Evolutionary conservation across 2,797 vertebrate species (phyloP).

Genomic region (Lycodopsis pacificus): DNA sequence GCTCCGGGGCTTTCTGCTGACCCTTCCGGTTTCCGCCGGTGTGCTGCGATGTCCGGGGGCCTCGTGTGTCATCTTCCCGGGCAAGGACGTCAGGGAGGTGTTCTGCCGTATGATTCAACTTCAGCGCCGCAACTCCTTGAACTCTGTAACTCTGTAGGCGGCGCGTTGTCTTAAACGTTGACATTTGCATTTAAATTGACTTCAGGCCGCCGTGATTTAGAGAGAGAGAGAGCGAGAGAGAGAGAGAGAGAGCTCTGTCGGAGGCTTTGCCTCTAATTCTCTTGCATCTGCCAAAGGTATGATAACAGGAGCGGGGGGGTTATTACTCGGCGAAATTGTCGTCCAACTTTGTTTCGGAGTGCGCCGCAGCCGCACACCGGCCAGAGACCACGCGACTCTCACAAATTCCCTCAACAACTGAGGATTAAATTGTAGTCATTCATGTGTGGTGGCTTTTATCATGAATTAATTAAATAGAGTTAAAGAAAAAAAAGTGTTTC

Average conservation of each 20-base stretch:
- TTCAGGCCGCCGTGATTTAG: constrained; percentile 61
- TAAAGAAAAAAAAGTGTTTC: constrained; percentile 25
- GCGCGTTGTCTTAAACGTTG: constrained; percentile 64
- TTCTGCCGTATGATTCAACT: constrained; percentile 55
- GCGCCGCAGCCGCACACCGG: constrained; percentile 24
- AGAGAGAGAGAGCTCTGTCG: constrained; percentile 49
- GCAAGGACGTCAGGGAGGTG: constrained; percentile 38
- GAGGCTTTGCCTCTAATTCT: constrained; percentile 68
- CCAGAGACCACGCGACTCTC: constrained; percentile 32
- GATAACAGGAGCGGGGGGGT: constrained; percentile 64
- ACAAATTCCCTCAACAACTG: constrained; percentile 43
- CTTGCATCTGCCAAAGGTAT: constrained; percentile 55
- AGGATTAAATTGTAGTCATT: constrained; percentile 62
- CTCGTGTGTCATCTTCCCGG: constrained; percentile 31
- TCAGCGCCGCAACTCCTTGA: constrained; percentile 49
- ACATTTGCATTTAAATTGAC: constrained; percentile 82
- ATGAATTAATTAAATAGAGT: constrained; percentile 58
- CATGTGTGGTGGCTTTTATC: constrained; percentile 60
- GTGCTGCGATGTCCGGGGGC: constrained; percentile 16
- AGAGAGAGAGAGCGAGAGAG: constrained; percentile 47
- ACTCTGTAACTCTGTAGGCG: not conserved
- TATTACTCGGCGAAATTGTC: constrained; percentile 58
- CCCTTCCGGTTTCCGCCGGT: constrained; percentile 42
- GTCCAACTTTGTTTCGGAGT: constrained; percentile 53
- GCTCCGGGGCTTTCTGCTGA: constrained; percentile 28